phyloP scores from a whole-genome alignment of 2,113 vertebrate genomes.

The Bothrops jararaca region DNA sequence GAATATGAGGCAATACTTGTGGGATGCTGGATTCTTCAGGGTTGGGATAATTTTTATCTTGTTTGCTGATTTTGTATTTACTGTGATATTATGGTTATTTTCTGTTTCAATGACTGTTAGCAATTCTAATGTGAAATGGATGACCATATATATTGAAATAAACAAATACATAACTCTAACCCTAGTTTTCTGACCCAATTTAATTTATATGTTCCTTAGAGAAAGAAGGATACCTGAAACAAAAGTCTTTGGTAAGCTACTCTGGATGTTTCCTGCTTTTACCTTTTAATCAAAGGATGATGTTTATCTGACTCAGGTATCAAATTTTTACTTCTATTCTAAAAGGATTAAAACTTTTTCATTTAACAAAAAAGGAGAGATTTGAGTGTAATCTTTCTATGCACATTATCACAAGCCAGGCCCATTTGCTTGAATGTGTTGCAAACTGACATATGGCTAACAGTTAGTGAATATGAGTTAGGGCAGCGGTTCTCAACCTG shows the following conservation, averaged over 20 bases:
- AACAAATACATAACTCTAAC: neutral
- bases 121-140: neutral
- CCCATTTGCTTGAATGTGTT: neutral
- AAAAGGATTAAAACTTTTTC: neutral
- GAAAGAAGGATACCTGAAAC: neutral
- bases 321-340: neutral
- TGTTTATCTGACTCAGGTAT: neutral
- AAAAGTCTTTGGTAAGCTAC: neutral
- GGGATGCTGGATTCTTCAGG: neutral
- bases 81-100: neutral
- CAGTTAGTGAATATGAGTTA: neutral
- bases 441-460: neutral
- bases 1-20: neutral
- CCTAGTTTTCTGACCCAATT: neutral
- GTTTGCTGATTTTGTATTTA: neutral
- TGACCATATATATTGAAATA: neutral
- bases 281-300: neutral
- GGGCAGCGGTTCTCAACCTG: no score
- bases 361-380: neutral
- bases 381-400: neutral
- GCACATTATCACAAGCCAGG: neutral
- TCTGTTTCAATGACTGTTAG: neutral
- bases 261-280: neutral
- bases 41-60: neutral
- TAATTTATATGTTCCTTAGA: neutral